Conservation (phyloP, 2,888 invertebrate genomes). For the Torymus texanus region DNA sequence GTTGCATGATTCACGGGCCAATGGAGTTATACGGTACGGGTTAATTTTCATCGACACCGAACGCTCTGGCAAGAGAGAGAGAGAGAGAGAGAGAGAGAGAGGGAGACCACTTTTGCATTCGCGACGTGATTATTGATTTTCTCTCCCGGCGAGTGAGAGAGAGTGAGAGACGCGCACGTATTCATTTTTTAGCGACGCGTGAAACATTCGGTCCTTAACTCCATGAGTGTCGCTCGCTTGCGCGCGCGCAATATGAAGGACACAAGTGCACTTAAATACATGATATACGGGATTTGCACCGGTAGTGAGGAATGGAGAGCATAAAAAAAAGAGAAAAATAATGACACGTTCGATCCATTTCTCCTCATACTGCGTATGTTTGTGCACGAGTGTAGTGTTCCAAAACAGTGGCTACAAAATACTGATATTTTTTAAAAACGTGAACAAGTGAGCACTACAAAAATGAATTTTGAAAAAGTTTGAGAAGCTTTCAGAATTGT, state of each 20-base stretch:
- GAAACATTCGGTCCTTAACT: slow-evolving; percentile 46
- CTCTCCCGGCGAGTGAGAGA: slow-evolving; percentile 14
- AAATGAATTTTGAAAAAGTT: too few relatives aligned
- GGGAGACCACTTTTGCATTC: slow-evolving; percentile 19
- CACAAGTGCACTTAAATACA: slow-evolving; percentile 29
- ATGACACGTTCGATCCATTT: slow-evolving; percentile 5
- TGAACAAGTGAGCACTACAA: too few relatives aligned
- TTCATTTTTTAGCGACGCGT: slow-evolving; percentile 35
- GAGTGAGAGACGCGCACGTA: not conserved
- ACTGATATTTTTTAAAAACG: too few relatives aligned
- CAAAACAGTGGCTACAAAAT: too few relatives aligned
- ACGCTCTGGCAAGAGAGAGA: too few relatives aligned
- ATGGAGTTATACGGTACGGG: not conserved
- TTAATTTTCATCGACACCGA: slow-evolving; percentile 41
- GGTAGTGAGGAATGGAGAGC: not conserved
- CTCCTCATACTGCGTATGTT: too few relatives aligned
- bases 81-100: not conserved
- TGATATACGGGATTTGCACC: slow-evolving; percentile 7
- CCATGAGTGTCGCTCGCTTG: slow-evolving; percentile 23
- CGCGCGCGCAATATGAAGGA: slow-evolving; percentile 11
- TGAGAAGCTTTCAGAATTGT: too few relatives aligned
- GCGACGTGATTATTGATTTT: slow-evolving; percentile 43
- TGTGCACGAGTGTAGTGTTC: too few relatives aligned
- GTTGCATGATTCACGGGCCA: slow-evolving; percentile 14
- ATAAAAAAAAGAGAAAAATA: not conserved